Evolutionary conservation across 2,888 invertebrate species (phyloP).

Genomic region (Protonemura montana): DNA sequence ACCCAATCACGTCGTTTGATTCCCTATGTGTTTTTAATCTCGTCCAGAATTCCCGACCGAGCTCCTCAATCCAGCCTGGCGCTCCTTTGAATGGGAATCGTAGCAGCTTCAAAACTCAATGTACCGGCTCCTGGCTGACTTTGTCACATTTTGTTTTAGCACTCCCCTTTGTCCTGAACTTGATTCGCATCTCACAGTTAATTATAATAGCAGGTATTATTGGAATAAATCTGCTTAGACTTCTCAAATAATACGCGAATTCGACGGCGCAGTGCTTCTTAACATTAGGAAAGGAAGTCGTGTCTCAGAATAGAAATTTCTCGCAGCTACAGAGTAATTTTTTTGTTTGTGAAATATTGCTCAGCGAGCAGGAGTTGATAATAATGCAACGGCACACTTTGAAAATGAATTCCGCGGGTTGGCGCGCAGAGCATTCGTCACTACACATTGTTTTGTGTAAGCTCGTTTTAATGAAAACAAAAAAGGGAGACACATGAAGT

Average conservation of each 20-base stretch:
- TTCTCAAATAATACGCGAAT: neutral
- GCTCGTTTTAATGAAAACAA: neutral
- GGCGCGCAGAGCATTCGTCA: neutral
- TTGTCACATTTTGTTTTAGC: neutral
- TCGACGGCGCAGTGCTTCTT: neutral
- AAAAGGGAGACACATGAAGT: neutral
- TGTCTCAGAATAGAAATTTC: neutral
- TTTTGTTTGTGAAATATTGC: neutral
- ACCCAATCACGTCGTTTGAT: too few relatives aligned
- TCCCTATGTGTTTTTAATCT: too few relatives aligned
- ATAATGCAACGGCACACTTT: neutral
- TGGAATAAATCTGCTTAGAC: neutral
- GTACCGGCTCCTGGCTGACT: neutral
- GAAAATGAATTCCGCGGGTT: neutral
- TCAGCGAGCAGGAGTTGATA: neutral
- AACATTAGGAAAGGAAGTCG: neutral
- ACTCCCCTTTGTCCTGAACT: neutral
- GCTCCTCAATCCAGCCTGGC: too few relatives aligned
- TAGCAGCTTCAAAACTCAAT: too few relatives aligned
- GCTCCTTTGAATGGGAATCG: too few relatives aligned
- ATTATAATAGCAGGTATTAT: neutral
- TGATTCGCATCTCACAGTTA: neutral
- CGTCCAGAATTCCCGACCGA: too few relatives aligned
- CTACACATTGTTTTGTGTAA: neutral
- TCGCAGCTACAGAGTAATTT: neutral